These are phyloP conservation scores for Aleiodes alternator DNA, from an alignment of 2,888 invertebrate species.

Conservation along the genomic window DNA sequence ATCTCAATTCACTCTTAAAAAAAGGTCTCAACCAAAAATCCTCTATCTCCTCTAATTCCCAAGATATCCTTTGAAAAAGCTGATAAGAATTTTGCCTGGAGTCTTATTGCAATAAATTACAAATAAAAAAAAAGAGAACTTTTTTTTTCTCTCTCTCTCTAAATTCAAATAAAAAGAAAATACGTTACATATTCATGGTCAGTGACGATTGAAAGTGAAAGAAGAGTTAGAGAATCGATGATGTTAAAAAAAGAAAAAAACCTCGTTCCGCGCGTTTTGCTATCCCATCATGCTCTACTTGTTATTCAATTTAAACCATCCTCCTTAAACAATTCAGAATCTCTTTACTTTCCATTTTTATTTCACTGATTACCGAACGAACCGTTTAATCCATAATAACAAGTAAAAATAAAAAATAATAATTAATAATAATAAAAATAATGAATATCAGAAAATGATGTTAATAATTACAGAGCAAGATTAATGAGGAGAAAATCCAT, in stretches of 20 bases:
- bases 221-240: conserved; percentile 37
- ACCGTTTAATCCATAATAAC: neutral
- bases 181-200: conserved; percentile 37
- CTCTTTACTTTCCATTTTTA: conserved; percentile 3
- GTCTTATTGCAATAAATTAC: no score
- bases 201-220: conserved; percentile 46
- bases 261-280: conserved; percentile 9
- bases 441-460: no score
- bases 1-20: no score
- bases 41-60: no score
- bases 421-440: no score
- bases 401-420: neutral
- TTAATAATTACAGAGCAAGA: no score
- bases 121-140: neutral
- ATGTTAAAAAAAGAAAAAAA: neutral
- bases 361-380: conserved; percentile 21
- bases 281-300: conserved; percentile 42
- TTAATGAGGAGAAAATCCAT: no score
- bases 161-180: neutral
- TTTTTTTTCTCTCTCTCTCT: neutral
- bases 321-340: conserved; percentile 2
- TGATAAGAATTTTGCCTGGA: no score
- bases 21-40: no score
- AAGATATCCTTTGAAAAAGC: no score
- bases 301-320: conserved; percentile 22